Evolutionary conservation across 2,888 invertebrate species (phyloP).

Genomic region (Drosophila cyrtoloma): DNA sequence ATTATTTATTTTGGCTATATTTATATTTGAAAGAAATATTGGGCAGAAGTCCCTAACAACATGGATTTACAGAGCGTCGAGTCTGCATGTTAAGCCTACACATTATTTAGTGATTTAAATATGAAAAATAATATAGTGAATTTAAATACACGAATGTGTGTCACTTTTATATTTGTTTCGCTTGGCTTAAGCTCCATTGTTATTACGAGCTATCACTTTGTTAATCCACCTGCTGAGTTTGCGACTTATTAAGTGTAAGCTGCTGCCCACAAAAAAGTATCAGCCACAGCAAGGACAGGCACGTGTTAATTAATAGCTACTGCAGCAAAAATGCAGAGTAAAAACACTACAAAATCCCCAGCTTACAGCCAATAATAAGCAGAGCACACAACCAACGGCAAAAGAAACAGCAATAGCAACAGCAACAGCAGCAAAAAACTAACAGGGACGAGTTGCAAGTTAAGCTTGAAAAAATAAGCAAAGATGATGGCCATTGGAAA

Average conservation of each 20-base stretch:
- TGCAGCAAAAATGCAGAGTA: conserved; percentile 37
- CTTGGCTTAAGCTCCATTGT: not conserved
- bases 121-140: not conserved
- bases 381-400: conserved; percentile 10
- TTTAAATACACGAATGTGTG: not conserved
- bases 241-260: conserved; percentile 11
- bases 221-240: conserved; percentile 52
- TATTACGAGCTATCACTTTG: conserved; percentile 28
- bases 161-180: not conserved
- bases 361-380: conserved; percentile 59
- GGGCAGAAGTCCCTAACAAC: not conserved
- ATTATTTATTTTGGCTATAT: not conserved
- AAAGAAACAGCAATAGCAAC: not conserved
- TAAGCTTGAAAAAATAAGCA: conserved; percentile 62
- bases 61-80: not conserved
- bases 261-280: conserved; percentile 17
- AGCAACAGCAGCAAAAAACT: conserved; percentile 10
- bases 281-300: conserved; percentile 47
- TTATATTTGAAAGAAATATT: not conserved
- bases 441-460: conserved; percentile 28
- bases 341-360: conserved; percentile 39
- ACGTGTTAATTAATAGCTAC: conserved; percentile 68
- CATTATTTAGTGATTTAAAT: not conserved
- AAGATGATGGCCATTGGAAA: conserved; percentile 34
- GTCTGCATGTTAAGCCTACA: not conserved